Evolutionary conservation across 2,797 vertebrate genomes (phyloP).

Genomic region (Oryzias dopingdopingensis): DNA sequence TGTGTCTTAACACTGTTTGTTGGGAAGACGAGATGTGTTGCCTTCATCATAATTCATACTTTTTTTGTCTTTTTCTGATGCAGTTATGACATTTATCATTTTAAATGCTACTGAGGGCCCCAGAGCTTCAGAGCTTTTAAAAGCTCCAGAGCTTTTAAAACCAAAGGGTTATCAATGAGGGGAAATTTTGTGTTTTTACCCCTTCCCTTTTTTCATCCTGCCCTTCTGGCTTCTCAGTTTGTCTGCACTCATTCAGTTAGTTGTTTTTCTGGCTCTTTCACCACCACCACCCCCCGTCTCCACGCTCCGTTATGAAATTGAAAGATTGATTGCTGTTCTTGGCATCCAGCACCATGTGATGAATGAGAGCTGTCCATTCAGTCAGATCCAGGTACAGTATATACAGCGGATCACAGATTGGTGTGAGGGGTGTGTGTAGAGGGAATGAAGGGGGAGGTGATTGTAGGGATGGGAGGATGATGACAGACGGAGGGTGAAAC

Average conservation of each 20-base stretch:
- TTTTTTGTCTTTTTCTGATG: too few species aligned
- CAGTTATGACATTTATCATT: too few species aligned
- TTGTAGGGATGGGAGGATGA: conserved; percentile 34
- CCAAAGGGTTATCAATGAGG: too few species aligned
- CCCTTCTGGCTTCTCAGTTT: neutral
- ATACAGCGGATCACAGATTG: conserved; percentile 53
- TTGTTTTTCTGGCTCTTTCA: conserved; percentile 23
- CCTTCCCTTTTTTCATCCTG: neutral
- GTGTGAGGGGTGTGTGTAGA: conserved; percentile 38
- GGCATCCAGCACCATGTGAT: conserved; percentile 53
- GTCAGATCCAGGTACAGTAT: conserved; percentile 48
- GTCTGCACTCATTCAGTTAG: conserved; percentile 17
- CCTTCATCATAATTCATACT: too few species aligned
- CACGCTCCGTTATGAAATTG: conserved; percentile 59
- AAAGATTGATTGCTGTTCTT: conserved; percentile 63
- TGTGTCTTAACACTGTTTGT: too few species aligned
- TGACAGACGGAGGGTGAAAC: conserved; percentile 33
- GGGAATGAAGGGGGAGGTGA: conserved; percentile 19
- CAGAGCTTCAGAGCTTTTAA: too few species aligned
- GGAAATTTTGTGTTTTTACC: neutral
- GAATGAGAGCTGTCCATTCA: conserved; percentile 66
- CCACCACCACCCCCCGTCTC: neutral
- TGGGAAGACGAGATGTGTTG: too few species aligned
- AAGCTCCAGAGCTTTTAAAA: too few species aligned
- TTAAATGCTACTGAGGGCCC: too few species aligned